A percentile compares a stretch with the other conserved stretches of the same genome.
phyloP scores from a whole-genome alignment of 2,888 invertebrate species.

The Lordiphosa fenestrarum region DNA sequence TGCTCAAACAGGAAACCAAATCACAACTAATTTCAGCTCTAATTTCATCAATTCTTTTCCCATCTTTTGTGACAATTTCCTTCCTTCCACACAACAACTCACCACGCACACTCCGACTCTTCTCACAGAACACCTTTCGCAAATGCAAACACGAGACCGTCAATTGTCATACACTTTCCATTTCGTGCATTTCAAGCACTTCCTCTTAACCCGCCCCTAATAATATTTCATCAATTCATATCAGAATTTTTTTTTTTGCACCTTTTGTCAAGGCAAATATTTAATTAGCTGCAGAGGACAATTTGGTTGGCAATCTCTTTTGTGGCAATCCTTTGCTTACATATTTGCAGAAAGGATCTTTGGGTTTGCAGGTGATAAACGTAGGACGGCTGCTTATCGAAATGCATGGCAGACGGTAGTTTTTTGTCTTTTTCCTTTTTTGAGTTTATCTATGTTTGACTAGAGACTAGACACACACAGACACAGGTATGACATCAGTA shows the following conservation, averaged over 20 bases:
- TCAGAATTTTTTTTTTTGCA: constrained; percentile 59
- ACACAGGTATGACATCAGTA: constrained; percentile 11
- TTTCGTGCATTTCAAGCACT: constrained; percentile 23
- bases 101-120: constrained; percentile 16
- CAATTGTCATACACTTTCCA: constrained; percentile 35
- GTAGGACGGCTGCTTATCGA: constrained; percentile 62
- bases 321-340: constrained; percentile 57
- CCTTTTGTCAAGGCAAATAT: constrained; percentile 65
- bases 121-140: constrained; percentile 49
- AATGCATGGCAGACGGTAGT: constrained; percentile 30
- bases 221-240: constrained; percentile 51
- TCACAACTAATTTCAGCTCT: not conserved
- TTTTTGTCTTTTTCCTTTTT: constrained; percentile 2
- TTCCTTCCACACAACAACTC: constrained; percentile 16
- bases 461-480: constrained; percentile 12
- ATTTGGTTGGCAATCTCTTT: constrained; percentile 40
- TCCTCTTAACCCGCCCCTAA: constrained; percentile 60
- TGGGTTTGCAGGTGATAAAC: constrained; percentile 64
- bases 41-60: not conserved
- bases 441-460: constrained; percentile 15
- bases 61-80: constrained; percentile 31
- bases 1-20: not conserved
- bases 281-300: constrained; percentile 60
- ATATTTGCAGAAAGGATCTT: constrained; percentile 60
- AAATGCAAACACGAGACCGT: constrained; percentile 27